Percentiles rank a stretch among this genome's conserved stretches.
These are phyloP conservation scores for Coregonus sp. DNA, from an alignment of 2,797 vertebrate genomes.

Conservation along the genomic window DNA sequence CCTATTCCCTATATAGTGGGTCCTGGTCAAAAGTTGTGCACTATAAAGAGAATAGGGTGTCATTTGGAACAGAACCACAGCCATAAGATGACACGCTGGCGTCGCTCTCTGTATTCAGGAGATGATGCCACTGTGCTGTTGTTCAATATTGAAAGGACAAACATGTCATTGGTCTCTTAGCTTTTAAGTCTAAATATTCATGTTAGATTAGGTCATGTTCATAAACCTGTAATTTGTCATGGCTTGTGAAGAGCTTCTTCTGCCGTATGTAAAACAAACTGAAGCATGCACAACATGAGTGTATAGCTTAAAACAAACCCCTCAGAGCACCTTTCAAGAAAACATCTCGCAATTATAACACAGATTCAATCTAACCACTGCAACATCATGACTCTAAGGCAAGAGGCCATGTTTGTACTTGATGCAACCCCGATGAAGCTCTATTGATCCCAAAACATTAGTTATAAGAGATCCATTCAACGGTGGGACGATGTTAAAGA, in stretches of 20 bases:
- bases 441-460: too few relatives aligned
- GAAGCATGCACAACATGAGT: not conserved
- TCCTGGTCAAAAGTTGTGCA: not conserved
- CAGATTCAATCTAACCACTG: not conserved
- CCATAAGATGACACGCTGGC: not conserved
- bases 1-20: not conserved
- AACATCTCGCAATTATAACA: not conserved
- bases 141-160: not conserved
- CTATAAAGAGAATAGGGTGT: not conserved
- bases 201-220: not conserved
- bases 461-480: not conserved
- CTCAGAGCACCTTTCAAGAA: not conserved
- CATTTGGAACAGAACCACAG: not conserved
- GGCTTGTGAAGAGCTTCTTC: not conserved
- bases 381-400: not conserved
- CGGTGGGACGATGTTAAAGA: too few relatives aligned
- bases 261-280: not conserved
- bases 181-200: not conserved
- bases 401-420: not conserved
- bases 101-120: too few relatives aligned
- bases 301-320: not conserved
- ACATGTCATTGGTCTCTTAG: too few relatives aligned
- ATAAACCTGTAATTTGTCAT: not conserved
- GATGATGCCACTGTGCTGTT: not conserved
- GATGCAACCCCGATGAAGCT: not conserved